Conservation (phyloP, 2,797 vertebrate genomes). For the Halcyon smyrnensis region DNA sequence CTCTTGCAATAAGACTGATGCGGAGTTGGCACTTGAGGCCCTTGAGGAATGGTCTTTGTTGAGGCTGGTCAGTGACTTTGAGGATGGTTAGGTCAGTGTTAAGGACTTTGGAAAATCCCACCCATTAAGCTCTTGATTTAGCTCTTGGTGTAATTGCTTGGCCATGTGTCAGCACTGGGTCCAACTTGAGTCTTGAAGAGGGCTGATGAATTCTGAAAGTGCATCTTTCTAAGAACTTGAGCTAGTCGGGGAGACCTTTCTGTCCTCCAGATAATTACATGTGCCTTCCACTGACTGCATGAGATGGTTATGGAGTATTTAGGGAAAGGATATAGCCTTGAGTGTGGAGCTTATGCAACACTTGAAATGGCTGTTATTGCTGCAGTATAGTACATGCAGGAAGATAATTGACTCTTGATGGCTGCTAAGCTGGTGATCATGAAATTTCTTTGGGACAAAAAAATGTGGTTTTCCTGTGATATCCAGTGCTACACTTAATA, state of each 20-base stretch:
- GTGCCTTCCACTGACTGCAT: background rate
- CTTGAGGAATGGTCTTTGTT: background rate
- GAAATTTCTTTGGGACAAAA: background rate
- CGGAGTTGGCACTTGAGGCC: background rate
- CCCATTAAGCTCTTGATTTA: rapidly evolving
- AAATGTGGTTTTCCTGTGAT: background rate
- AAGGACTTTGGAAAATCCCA: background rate
- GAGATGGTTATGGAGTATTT: rapidly evolving
- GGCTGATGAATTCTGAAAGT: background rate
- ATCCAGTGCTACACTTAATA: background rate
- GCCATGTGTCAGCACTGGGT: rapidly evolving
- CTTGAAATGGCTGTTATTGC: background rate
- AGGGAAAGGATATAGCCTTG: background rate
- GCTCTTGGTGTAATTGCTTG: background rate
- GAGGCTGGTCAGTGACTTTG: background rate
- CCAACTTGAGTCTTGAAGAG: background rate
- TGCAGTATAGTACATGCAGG: rapidly evolving
- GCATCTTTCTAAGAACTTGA: background rate
- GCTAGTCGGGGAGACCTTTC: background rate
- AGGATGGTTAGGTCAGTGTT: background rate
- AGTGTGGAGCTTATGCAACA: background rate
- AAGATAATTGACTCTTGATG: background rate
- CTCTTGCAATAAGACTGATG: rapidly evolving
- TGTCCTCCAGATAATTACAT: background rate
- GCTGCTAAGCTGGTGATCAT: background rate